Evolutionary conservation across 2,888 invertebrate genomes (phyloP), one percentile per base, ranked within the genome.

Genomic region (Oligia latruncula): DNA sequence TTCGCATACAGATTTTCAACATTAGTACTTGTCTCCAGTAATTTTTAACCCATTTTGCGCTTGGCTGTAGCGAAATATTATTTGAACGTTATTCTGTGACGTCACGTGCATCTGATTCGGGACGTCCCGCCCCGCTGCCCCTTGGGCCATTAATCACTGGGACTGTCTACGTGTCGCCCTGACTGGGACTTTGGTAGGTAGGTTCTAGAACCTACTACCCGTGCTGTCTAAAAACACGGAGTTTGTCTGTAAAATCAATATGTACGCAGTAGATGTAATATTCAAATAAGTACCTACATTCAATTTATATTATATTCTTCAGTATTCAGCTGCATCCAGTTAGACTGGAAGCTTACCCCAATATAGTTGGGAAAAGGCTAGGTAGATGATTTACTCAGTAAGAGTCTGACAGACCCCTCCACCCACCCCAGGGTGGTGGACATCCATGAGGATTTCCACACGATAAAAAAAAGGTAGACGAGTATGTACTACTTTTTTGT

Each of bases 71-170:
- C 90, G 89, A 90, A 92, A 92, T 92, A 94, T 95, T 93, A 94
- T 94, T 94, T 90, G 91, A 90, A 90, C 93, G 93, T 94, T 94
- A 94, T 91, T 92, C 82, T 80, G 91, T 93, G 94, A 95, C 95
- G 95, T 95, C 96, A 96, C 95, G 95, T 95, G 95, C 95, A 95
- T 94, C 94, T 95, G 96, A 95, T 95, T 94, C 92, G 92, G 92
- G 91, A 88, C 87, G 88, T 87, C 87, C 91, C 90, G 91, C 90
- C 92, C 93, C 92, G 88, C 89, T 89, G 89, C 90, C 91, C 91
- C 91, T 86, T 82, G 89, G 86, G 89, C 91, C 93, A 94, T 95
- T 95, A 95, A 95, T 95, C 95, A 95, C 93, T 90, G 90, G 91
- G 90, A 92, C 93, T 92, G 92, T 92, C 92, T 93, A 94, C 95